Base-by-base conservation (phyloP, 2,888 invertebrate species). In the Corythucha ciliata region DNA sequence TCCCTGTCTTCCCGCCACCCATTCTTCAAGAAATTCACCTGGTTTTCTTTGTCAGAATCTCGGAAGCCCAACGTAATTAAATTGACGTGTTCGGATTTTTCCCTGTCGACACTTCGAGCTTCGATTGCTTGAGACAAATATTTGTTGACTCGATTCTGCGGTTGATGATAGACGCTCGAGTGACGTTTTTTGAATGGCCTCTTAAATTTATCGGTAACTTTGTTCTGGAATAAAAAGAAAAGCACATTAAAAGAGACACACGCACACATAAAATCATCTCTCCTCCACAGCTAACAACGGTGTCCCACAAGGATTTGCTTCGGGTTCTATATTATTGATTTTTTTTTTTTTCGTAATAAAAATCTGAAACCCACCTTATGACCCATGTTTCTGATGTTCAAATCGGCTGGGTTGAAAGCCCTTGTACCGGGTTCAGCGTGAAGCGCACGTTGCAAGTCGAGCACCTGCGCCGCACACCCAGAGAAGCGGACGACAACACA, bases 91-190 rank as follows among this genome's bases (percentile, higher is more conserved):
- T 83, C 83, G 20, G 85, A 82, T 70, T 91, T 91, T 69, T 91
- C 90, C 54, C 87, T 77, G 67, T 91, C 89, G 55, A 91, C 87
- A 65, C 87, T 87, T 57, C 91, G 76, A 26, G 90, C 90, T 67
- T 88, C 87, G 62, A 91, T 89, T 25, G 90, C 90, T 70, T 90
- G 88, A 54, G 87, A 84, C 63, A 92, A 75, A 71, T 86, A 90
- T 68, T 89, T 90, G 74, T 91, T 91, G 53, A 91, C 90, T 60
- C 91, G 79, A 71, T 90, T 91, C 29, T 84, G 84, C 27, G 89
- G 87, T 70, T 88, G 87, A 71, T 88, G 86, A 69, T 86, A 84
- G 58, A 85, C 81, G 67, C 83, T 83, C 60, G 86, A 84, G 70
- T 86, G 86, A 62, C 87, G 79, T 72, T 89, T 88, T 70, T 88